Base-by-base conservation (phyloP, 2,797 vertebrate species). In the Cyprinella venusta region DNA sequence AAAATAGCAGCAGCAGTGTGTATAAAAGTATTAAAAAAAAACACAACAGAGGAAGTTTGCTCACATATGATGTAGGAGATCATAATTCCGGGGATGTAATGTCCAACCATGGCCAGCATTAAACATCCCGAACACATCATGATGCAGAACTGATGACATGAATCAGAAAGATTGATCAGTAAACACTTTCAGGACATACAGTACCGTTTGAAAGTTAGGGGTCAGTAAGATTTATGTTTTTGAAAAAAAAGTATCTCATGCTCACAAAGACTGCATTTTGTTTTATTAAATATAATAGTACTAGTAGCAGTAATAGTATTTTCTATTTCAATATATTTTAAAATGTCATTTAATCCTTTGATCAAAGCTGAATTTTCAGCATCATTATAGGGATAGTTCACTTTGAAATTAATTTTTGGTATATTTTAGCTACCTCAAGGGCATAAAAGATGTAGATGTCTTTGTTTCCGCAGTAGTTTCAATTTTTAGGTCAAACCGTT, bases 41-140 rank as follows among this genome's bases (percentile, higher is more conserved):
- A 48, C 38, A 19, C 15, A 78, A 30, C 4, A 9, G 19, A 70
- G 40, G 26, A 26, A 6, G 19, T 75, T 1, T 89, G 94, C 96
- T 98, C 94, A 99, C 98, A 94, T 89, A 98, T 94, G 81, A 99
- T 99, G 90, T 98, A 99, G 87, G 96, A 98, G 92, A 99, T 99
- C 98, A 99, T 99, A 91, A 99, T 96, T 92, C 98, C 98, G 5
- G 98, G 98, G 87, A 99, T 95, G 89, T 99, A 99, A 93, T 99
- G 98, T 87, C 98, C 98, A 71, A 98, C 94, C 61, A 96, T 88
- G 30, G 96, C 95, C 83, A 99, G 91, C 12, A 95, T 91, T 71
- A 95, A 93, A 87, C 97, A 98, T 90, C 97, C 95, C 7, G 95
- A 96, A 92, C 97, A 98, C 90, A 95, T 95, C 92, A 97, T 94